A percentile compares a stretch with the other conserved stretches of the same genome.
These are phyloP conservation scores for Pagrus major DNA, from an alignment of 2,113 vertebrate genomes.

Conservation along the genomic window DNA sequence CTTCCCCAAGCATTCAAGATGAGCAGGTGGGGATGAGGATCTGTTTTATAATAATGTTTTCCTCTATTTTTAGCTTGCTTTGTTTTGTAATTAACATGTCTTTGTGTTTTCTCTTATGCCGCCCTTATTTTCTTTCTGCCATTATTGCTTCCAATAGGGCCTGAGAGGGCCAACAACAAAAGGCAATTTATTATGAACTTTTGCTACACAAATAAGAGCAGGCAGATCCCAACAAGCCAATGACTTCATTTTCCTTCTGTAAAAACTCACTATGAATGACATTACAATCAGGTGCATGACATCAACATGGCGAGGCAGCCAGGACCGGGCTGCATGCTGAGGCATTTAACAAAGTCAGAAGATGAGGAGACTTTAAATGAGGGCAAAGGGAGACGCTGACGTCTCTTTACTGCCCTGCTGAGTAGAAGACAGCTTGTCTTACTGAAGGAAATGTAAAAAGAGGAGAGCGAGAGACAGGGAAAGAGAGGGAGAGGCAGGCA, in stretches of 20 bases:
- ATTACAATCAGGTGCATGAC: slow-evolving; percentile 17
- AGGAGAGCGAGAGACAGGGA: not conserved
- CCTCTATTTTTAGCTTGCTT: no score
- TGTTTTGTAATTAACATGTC: no score
- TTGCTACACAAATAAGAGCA: not conserved
- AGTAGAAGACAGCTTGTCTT: slow-evolving; percentile 31
- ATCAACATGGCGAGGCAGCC: not conserved
- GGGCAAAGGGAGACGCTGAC: slow-evolving; percentile 6
- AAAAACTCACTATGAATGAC: not conserved
- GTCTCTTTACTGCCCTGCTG: slow-evolving; percentile 15
- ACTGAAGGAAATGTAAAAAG: not conserved
- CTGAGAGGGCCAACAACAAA: not conserved
- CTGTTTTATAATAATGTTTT: no score
- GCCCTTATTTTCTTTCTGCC: not conserved
- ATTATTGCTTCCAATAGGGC: not conserved
- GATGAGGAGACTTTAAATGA: slow-evolving; percentile 22
- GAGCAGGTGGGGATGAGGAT: not conserved
- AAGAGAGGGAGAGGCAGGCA: not conserved
- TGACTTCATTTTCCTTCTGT: not conserved
- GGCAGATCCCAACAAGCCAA: not conserved
- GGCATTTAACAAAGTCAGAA: not conserved
- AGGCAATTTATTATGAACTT: not conserved
- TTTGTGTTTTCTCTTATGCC: not conserved
- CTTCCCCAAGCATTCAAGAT: not conserved
- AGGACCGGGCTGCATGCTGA: not conserved